phyloP scores from a whole-genome alignment of 2,797 vertebrate species.

The Thalassophryne amazonica region DNA sequence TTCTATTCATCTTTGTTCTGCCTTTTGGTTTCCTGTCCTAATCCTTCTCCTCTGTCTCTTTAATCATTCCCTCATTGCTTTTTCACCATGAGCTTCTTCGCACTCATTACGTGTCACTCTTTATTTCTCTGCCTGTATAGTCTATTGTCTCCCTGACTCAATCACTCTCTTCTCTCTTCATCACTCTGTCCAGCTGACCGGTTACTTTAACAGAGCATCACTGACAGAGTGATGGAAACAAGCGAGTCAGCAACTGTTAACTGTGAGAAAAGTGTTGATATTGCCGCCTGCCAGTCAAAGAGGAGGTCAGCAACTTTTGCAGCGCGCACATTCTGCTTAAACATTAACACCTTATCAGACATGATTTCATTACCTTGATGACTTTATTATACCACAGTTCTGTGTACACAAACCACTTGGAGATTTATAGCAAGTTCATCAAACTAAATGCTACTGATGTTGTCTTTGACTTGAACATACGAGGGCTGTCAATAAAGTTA shows the following conservation, averaged over 20 bases:
- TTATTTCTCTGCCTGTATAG: not conserved
- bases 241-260: conserved; percentile 18
- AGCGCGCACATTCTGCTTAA: not conserved
- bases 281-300: conserved; percentile 6
- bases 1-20: conserved; percentile 5
- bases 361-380: no score
- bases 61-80: no score
- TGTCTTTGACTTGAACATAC: no score
- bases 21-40: not conserved
- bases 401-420: no score
- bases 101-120: not conserved
- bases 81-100: conserved; percentile 10
- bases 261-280: not conserved
- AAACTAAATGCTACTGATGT: no score
- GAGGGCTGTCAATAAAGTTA: no score
- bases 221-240: not conserved
- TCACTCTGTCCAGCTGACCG: conserved; percentile 6
- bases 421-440: no score
- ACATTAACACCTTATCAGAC: not conserved
- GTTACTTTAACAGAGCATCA: conserved; percentile 10
- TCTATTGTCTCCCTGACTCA: not conserved
- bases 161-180: conserved; percentile 1
- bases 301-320: not conserved
- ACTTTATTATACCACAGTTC: no score
- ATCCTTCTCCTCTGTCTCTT: not conserved